Base-by-base conservation (phyloP, 92 coral and sea anemone species). In the Isaurus tuberculatus region DNA sequence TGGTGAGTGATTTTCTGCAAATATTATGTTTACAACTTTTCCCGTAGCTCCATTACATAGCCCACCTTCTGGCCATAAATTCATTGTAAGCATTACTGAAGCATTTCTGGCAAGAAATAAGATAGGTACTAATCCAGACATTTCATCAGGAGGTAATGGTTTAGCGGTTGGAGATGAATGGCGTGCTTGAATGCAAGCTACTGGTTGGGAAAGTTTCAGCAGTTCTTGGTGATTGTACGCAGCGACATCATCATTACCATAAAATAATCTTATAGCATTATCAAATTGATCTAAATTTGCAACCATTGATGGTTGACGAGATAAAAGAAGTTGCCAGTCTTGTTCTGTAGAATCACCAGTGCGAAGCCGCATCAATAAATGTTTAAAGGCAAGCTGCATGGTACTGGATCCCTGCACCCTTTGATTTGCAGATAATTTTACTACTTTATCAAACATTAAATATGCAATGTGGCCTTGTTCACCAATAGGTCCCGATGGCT, bases 391-490 rank as follows among this genome's bases (percentile, higher is more conserved):
- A 27, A 72, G 43, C 70, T 86, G 92, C 37, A 55, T 67, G 16
- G 80, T 8, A 44, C 72, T 57, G 46, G 86, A 42, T 29, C 92
- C 92, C 28, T 86, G 65, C 27, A 89, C 87, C 31, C 90, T 72
- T 82, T 89, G 86, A 81, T 80, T 89, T 36, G 81, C 90, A 80
- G 82, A 58, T 15, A 79, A 51, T 69, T 48, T 80, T n/a, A 85
- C 88, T 30, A 78, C 89, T 42, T 78, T 88, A 26, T 84, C 72
- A 85, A 88, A 88, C 91, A 88, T 88, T 34, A 25, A 58, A 60
- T 88, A 85, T 57, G 92, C 87, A 40, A 79, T 43, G 61, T 79
- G 88, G 74, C 88, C 91, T 78, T 84, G 91, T 88, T 88, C 91
- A 84, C 85, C 91, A 60, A 88, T 88, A 75, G 28, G 15, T 55